These are phyloP conservation scores for Heptranchias perlo DNA, from an alignment of 2,113 vertebrate species.

Conservation along the genomic window DNA sequence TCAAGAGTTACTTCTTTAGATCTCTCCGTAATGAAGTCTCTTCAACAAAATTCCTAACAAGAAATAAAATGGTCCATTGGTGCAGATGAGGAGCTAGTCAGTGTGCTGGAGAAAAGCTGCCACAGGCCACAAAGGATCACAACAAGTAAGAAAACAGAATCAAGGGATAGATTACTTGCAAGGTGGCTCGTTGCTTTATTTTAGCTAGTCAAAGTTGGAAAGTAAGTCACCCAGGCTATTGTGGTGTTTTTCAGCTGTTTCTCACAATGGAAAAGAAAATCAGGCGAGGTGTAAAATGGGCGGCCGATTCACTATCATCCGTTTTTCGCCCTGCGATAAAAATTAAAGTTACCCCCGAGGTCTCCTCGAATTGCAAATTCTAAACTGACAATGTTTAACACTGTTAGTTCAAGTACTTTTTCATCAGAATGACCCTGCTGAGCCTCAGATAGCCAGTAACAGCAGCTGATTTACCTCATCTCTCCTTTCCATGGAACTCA, in stretches of 20 bases:
- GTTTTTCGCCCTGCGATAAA: background rate
- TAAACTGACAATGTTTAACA: background rate
- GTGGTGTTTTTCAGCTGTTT: background rate
- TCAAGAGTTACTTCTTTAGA: background rate
- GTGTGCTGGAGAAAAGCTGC: background rate
- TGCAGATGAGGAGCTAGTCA: background rate
- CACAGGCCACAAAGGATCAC: background rate
- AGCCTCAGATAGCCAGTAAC: background rate
- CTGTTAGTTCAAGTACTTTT: background rate
- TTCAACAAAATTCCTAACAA: background rate
- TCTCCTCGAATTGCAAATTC: background rate
- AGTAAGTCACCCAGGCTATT: background rate
- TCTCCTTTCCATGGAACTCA: background rate
- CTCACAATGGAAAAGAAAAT: background rate
- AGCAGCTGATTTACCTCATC: conserved; percentile 17
- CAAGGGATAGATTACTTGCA: background rate
- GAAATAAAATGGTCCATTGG: background rate
- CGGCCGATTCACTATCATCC: background rate
- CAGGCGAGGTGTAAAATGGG: background rate
- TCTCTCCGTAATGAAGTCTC: background rate
- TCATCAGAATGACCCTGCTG: background rate
- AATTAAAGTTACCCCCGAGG: background rate
- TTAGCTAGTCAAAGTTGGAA: background rate
- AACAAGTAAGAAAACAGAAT: background rate
- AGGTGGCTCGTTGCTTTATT: background rate